phyloP scores from a whole-genome alignment of 2,888 invertebrate species.

The Watsonalla cultraria region DNA sequence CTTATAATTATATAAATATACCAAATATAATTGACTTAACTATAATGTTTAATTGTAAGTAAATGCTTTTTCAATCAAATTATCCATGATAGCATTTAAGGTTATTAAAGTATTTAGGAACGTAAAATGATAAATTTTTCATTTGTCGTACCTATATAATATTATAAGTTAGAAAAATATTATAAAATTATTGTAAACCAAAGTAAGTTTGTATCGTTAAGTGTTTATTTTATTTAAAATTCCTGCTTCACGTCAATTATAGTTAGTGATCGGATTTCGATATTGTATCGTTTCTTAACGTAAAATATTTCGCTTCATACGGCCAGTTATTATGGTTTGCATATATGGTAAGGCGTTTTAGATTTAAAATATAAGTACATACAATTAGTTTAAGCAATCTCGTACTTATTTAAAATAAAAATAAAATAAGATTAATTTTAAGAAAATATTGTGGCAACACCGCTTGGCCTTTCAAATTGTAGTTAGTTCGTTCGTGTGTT shows the following conservation, averaged over 20 bases:
- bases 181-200: constrained; percentile 31
- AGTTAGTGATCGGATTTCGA: constrained; percentile 46
- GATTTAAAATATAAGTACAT: constrained; percentile 12
- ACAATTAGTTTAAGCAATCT: constrained; percentile 34
- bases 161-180: too few species aligned
- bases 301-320: constrained; percentile 30
- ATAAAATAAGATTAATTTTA: constrained; percentile 24
- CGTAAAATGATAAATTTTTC: too few species aligned
- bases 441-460: constrained; percentile 70
- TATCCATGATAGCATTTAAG: not conserved
- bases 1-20: constrained; percentile 22
- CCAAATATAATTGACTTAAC: constrained; percentile 41
- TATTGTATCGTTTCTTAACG: constrained; percentile 35
- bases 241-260: constrained; percentile 77
- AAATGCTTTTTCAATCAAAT: not conserved
- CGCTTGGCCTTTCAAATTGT: constrained; percentile 76
- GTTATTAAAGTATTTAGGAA: not conserved
- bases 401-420: constrained; percentile 42
- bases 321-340: constrained; percentile 30
- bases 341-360: constrained; percentile 3
- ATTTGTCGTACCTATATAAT: too few species aligned
- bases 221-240: constrained; percentile 35
- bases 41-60: not conserved
- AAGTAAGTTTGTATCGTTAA: constrained; percentile 39
- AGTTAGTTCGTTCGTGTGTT: constrained; percentile 66